Percentiles rank a stretch among this genome's conserved stretches.
phyloP scores from a whole-genome alignment of 2,797 vertebrate genomes.

The Neomorphus geoffroyi region DNA sequence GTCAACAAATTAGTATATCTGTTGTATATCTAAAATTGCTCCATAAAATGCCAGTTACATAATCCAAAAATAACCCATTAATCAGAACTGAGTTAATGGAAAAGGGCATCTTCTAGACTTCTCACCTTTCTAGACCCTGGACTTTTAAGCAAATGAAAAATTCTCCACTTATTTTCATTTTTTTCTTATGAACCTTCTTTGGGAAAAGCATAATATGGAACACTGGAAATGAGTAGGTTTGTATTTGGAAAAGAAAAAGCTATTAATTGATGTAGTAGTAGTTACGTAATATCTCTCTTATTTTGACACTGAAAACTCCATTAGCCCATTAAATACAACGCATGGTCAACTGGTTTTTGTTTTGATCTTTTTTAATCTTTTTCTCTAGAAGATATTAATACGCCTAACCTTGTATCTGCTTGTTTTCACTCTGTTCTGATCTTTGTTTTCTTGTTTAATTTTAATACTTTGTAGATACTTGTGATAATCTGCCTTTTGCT shows the following conservation, averaged over 20 bases:
- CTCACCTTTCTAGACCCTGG: background rate
- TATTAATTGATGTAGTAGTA: background rate
- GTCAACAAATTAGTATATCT: background rate
- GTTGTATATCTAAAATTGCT: background rate
- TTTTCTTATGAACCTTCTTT: background rate
- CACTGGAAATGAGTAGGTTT: background rate
- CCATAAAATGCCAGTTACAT: background rate
- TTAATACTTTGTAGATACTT: background rate
- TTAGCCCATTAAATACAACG: background rate
- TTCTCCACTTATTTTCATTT: background rate
- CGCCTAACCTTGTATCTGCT: background rate
- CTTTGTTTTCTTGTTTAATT: background rate
- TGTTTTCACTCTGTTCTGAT: background rate
- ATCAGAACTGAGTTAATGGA: background rate
- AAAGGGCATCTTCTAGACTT: background rate
- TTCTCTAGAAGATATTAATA: background rate
- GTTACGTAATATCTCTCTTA: background rate
- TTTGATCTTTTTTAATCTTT: no score
- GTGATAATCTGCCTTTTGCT: background rate
- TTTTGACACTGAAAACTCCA: background rate
- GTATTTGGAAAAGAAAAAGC: background rate
- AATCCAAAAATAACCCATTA: background rate
- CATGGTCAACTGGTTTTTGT: fast-evolving
- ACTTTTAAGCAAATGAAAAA: background rate
- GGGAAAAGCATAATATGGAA: background rate